Conservation (phyloP, 2,113 vertebrate genomes). For the Morphnarchus princeps region DNA sequence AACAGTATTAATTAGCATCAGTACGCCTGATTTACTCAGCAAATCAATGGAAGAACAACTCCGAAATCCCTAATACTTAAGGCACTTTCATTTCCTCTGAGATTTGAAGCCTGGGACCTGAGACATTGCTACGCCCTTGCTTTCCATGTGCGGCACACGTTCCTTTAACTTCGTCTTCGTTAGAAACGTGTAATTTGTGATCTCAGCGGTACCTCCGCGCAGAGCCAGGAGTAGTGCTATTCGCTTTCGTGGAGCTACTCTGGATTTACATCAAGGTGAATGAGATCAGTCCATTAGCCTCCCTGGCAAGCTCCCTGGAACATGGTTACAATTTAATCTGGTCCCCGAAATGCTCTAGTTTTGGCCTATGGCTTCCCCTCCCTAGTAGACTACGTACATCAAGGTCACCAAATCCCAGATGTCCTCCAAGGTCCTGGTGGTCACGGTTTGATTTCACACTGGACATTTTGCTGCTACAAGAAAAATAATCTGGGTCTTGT, state of each 20-base stretch:
- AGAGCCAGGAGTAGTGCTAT: background rate
- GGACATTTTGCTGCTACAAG: background rate
- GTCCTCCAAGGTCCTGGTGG: background rate
- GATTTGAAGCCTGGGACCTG: background rate
- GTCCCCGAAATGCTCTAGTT: background rate
- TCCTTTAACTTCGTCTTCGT: background rate
- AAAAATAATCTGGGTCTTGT: constrained; percentile 30
- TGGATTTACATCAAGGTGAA: constrained; percentile 66
- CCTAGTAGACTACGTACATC: background rate
- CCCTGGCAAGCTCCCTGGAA: constrained; percentile 58
- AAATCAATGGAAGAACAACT: background rate
- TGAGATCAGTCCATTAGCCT: constrained; percentile 54
- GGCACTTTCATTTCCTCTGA: background rate
- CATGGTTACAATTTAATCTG: constrained; percentile 45
- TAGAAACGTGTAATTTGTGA: constrained; percentile 1
- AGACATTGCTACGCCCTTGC: background rate
- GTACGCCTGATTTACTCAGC: background rate
- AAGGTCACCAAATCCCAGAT: constrained; percentile 18
- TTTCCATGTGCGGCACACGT: background rate
- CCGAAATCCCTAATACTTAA: background rate
- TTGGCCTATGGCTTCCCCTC: constrained; percentile 11
- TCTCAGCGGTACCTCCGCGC: background rate
- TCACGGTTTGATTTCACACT: background rate
- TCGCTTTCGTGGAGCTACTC: constrained; percentile 13
- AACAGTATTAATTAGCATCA: background rate